These are phyloP conservation scores for Esox masquinongy DNA, from an alignment of 2,797 vertebrate genomes.

Conservation along the genomic window DNA sequence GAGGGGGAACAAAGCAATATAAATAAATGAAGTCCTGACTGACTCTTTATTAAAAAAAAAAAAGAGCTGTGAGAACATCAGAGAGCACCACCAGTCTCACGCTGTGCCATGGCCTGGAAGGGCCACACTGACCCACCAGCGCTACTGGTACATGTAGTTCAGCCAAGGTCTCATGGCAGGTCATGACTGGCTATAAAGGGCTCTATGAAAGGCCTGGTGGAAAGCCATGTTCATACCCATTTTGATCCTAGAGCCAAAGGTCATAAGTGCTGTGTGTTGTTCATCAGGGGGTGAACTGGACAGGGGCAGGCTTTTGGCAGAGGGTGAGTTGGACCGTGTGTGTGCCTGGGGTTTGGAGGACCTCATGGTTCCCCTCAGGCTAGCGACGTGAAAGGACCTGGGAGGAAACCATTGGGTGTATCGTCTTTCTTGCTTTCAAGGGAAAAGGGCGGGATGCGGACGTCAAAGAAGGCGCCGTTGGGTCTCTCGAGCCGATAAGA, in stretches of 20 bases:
- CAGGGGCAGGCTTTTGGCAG: background rate
- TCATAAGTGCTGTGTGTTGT: background rate
- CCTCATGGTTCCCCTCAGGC: slow-evolving; percentile 35
- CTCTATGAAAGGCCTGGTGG: background rate
- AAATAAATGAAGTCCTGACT: background rate
- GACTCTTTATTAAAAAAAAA: background rate
- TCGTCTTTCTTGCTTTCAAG: slow-evolving; percentile 69
- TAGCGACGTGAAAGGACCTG: slow-evolving; percentile 58
- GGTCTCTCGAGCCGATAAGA: slow-evolving; percentile 62
- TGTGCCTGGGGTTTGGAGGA: background rate
- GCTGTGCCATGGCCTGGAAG: background rate
- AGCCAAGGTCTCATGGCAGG: background rate
- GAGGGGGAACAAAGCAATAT: background rate
- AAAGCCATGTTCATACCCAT: background rate
- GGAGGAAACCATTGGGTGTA: slow-evolving; percentile 61
- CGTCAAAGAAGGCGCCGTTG: slow-evolving; percentile 61
- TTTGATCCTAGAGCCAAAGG: background rate
- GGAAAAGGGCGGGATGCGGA: slow-evolving; percentile 67
- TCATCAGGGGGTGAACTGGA: background rate
- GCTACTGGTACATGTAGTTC: background rate
- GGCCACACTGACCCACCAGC: background rate
- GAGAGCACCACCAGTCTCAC: background rate
- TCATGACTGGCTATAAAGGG: background rate
- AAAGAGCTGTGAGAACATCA: background rate
- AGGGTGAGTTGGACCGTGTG: background rate